Evolutionary conservation across 2,797 vertebrate species (phyloP).

Genomic region (Premnoplex brunnescens): DNA sequence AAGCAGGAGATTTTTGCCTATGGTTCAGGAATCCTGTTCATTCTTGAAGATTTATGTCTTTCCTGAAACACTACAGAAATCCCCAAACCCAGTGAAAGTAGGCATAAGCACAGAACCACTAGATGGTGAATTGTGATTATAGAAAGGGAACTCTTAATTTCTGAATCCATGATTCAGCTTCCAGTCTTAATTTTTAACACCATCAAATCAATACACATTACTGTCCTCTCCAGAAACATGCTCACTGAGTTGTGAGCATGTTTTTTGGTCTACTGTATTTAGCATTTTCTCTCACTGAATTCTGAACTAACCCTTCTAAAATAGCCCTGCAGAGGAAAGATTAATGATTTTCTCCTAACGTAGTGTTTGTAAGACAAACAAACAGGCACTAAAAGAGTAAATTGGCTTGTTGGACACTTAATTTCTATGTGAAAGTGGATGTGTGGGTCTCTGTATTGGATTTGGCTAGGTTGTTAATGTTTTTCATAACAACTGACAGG

Average conservation of each 20-base stretch:
- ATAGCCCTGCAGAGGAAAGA: not conserved
- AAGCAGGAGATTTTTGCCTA: not conserved
- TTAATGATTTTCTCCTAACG: rapidly evolving
- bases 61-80: not conserved
- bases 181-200: not conserved
- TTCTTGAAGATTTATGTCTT: not conserved
- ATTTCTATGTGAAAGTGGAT: not conserved
- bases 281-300: not conserved
- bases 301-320: not conserved
- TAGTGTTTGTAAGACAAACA: not conserved
- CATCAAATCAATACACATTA: not conserved
- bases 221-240: not conserved
- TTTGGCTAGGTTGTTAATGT: not conserved
- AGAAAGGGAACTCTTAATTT: not conserved
- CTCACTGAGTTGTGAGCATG: not conserved
- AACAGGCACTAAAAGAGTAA: not conserved
- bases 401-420: not conserved
- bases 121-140: not conserved
- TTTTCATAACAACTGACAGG: not conserved
- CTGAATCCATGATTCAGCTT: not conserved
- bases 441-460: not conserved
- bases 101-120: not conserved
- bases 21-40: not conserved
- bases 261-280: not conserved
- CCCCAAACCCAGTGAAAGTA: not conserved